Base-by-base conservation (phyloP, 2,797 vertebrate species). In the Chaetodon trifasciatus region DNA sequence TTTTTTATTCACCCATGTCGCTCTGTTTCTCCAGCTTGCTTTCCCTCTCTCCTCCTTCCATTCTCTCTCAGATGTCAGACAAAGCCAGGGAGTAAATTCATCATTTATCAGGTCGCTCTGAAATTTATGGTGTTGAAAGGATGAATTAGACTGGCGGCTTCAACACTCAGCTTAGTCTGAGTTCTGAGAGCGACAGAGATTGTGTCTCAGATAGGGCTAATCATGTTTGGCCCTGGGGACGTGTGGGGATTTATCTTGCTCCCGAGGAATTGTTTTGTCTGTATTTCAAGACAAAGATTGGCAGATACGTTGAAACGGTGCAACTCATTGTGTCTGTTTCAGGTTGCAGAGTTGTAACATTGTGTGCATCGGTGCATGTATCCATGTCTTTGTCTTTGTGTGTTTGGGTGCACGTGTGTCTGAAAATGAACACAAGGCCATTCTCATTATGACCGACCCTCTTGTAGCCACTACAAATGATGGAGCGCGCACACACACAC, bases 201-300 rank as follows among this genome's bases (percentile, higher is more conserved):
- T 90, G 84, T 88, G 91, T 94, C 93, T 95, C 92, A 95, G 94
- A 96, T 96, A 95, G 91, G 84, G 91, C 91, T 96, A 96, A 96
- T 96, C 96, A 92, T 95, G 95, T 97, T 95, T 95, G 94, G 95
- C 94, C 95, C 94, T 88, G 83, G 94, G 93, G 94, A 93, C 88
- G 91, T 78, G 82, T 87, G 81, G 86, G 90, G 95, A 94, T 96
- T 96, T 96, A 95, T 96, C 94, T 95, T 79, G 64, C 0, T 46
- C 74, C 88, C 89, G 49, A 84, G 83, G 95, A 96, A 94, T 84
- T 76, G 76, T 94, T 92, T 91, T 73, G 74, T 79, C 76, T 87
- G 82, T 70, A 61, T 86, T 91, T 79, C 62, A 77, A 81, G 79
- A 89, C 80, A 85, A 88, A 90, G 78, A 86, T 60, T 66, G 82